A percentile compares a stretch with the other conserved stretches of the same genome.
Evolutionary conservation across 2,797 vertebrate genomes (phyloP).

Genomic region (Octomys mimax): DNA sequence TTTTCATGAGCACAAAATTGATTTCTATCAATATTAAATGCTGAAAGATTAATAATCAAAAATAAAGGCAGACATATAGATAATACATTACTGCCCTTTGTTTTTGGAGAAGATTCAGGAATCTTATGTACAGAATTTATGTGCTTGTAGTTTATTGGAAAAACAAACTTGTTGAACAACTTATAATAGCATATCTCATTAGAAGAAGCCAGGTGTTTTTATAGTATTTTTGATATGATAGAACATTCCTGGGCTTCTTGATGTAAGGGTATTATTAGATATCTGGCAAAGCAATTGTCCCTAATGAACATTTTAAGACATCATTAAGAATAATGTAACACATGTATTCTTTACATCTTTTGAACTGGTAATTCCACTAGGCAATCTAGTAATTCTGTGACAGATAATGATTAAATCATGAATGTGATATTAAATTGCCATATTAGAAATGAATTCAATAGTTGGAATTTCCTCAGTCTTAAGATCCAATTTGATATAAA

Average conservation of each 20-base stretch:
- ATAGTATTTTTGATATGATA: not conserved
- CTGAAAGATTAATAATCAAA: not conserved
- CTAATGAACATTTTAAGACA: constrained; percentile 42
- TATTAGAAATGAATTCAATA: constrained; percentile 47
- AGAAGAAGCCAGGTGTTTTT: not conserved
- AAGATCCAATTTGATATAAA: constrained; percentile 64
- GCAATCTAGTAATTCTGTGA: constrained; percentile 58
- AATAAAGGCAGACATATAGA: not conserved
- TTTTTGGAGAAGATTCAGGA: not conserved
- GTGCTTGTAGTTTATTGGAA: not conserved
- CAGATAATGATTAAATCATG: constrained; percentile 63
- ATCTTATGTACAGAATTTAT: not conserved
- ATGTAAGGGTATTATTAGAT: constrained; percentile 64
- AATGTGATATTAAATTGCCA: constrained; percentile 58
- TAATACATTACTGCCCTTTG: not conserved
- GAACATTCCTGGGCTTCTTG: constrained; percentile 54
- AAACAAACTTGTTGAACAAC: not conserved
- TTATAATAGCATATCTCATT: not conserved
- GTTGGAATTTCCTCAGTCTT: not conserved
- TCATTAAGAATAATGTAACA: constrained; percentile 53
- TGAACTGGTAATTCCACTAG: constrained; percentile 48
- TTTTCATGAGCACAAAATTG: not conserved
- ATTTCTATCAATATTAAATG: not conserved
- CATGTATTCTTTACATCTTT: constrained; percentile 36
- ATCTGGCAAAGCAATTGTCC: constrained; percentile 35